Conservation (phyloP, 1,140 invertebrate genomes). For the Drosophila albomicans region DNA sequence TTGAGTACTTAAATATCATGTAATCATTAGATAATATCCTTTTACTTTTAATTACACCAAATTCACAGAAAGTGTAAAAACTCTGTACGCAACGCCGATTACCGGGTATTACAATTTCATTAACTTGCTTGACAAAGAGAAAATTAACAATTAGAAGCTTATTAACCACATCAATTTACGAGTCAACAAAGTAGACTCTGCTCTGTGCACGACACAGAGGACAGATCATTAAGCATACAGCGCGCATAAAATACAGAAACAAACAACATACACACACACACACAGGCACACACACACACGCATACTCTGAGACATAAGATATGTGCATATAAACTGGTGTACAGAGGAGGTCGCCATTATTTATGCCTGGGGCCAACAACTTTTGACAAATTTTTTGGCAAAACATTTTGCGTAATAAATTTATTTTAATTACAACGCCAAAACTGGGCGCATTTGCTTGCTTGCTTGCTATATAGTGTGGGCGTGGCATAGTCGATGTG, state of each 20-base stretch:
- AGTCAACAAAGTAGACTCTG: conserved; percentile 19
- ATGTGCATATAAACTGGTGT: conserved; percentile 39
- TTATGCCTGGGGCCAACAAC: conserved; percentile 73
- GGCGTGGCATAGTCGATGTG: background rate
- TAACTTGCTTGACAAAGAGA: background rate
- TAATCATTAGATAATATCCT: too few species aligned
- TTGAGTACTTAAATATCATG: too few species aligned
- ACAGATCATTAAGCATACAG: conserved; percentile 75
- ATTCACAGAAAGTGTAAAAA: too few species aligned
- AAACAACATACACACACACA: conserved; percentile 16
- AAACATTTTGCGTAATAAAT: conserved; percentile 83
- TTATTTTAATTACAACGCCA: conserved; percentile 83
- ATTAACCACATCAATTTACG: conserved; percentile 77
- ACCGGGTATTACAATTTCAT: conserved; percentile 14
- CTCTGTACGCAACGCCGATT: background rate
- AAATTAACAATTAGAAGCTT: conserved; percentile 77
- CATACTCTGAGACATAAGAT: conserved; percentile 25
- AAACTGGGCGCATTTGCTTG: conserved; percentile 50
- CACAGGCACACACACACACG: conserved; percentile 1
- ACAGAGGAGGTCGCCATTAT: conserved; percentile 52
- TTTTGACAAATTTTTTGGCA: conserved; percentile 82
- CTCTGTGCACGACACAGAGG: conserved; percentile 4
- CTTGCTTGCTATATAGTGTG: background rate
- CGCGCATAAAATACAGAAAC: conserved; percentile 34
- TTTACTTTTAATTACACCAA: too few species aligned